These are phyloP conservation scores for Mythimna loreyi DNA, from an alignment of 2,888 invertebrate genomes.

Conservation along the genomic window DNA sequence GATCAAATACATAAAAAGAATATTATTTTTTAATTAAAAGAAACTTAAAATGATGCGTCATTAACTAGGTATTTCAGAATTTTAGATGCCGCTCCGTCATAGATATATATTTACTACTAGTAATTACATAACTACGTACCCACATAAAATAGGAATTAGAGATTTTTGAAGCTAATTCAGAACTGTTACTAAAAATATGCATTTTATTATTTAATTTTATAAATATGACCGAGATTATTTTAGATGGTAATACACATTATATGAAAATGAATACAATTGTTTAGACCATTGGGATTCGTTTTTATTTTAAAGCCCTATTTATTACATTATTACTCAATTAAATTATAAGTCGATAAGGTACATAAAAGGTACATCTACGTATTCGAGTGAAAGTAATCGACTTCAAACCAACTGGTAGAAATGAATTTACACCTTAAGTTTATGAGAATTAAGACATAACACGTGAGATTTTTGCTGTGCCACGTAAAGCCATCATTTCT, in stretches of 20 bases:
- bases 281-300: not conserved
- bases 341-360: conserved; percentile 14
- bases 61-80: conserved; percentile 8
- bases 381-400: conserved; percentile 19
- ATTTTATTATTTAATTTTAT: not conserved
- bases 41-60: conserved; percentile 10
- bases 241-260: not conserved
- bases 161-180: not conserved
- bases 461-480: conserved; percentile 32
- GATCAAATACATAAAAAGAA: conserved; percentile 28
- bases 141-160: not conserved
- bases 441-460: conserved; percentile 36
- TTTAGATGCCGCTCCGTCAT: conserved; percentile 1
- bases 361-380: conserved; percentile 11
- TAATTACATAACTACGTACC: not conserved
- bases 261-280: conserved; percentile 15
- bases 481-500: conserved; percentile 1
- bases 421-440: conserved; percentile 1
- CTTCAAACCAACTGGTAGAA: conserved; percentile 30
- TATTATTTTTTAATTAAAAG: conserved; percentile 17
- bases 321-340: conserved; percentile 8
- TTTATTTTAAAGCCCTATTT: conserved; percentile 11
- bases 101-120: not conserved
- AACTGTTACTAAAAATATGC: not conserved
- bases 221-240: not conserved